Evolutionary conservation across 2,888 invertebrate genomes (phyloP).

Genomic region (Liodrosophila aerea): DNA sequence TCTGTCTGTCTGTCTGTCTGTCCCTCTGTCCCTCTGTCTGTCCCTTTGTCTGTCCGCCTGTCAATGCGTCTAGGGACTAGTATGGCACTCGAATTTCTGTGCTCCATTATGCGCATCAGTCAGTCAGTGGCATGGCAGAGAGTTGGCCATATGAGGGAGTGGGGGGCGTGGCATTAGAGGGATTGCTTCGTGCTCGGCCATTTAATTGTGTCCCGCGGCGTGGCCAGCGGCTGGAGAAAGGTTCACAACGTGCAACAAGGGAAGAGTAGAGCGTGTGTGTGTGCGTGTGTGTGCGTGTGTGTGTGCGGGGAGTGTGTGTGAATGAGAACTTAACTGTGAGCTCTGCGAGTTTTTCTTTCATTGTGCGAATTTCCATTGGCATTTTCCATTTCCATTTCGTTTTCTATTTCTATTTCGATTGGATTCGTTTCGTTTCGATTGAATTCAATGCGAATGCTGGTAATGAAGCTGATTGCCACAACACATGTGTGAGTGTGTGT

Average conservation of each 20-base stretch:
- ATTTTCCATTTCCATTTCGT: slow-evolving; percentile 21
- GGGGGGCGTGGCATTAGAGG: slow-evolving; percentile 2
- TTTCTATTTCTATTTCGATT: slow-evolving; percentile 25
- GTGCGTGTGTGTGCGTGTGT: too few relatives aligned
- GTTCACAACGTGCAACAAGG: not conserved
- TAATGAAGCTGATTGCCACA: slow-evolving; percentile 38
- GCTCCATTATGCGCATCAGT: not conserved
- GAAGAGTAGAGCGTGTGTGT: too few relatives aligned
- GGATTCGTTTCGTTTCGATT: slow-evolving; percentile 16
- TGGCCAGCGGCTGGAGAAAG: slow-evolving; percentile 1
- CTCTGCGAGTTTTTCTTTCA: slow-evolving; percentile 38
- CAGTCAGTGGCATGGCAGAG: slow-evolving; percentile 14
- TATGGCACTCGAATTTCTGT: too few relatives aligned
- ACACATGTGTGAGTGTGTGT: not conserved
- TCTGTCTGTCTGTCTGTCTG: too few relatives aligned
- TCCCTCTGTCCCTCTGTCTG: not conserved
- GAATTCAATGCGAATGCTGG: slow-evolving; percentile 30
- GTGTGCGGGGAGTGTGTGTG: not conserved
- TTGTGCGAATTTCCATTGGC: slow-evolving; percentile 29
- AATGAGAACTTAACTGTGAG: not conserved
- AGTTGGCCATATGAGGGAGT: not conserved
- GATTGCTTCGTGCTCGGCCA: slow-evolving; percentile 45
- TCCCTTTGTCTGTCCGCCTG: slow-evolving; percentile 3
- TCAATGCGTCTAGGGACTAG: not conserved
- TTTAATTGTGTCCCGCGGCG: slow-evolving; percentile 59